Conservation (phyloP, 1,140 invertebrate species). For the Rhagoletis zephyria region DNA sequence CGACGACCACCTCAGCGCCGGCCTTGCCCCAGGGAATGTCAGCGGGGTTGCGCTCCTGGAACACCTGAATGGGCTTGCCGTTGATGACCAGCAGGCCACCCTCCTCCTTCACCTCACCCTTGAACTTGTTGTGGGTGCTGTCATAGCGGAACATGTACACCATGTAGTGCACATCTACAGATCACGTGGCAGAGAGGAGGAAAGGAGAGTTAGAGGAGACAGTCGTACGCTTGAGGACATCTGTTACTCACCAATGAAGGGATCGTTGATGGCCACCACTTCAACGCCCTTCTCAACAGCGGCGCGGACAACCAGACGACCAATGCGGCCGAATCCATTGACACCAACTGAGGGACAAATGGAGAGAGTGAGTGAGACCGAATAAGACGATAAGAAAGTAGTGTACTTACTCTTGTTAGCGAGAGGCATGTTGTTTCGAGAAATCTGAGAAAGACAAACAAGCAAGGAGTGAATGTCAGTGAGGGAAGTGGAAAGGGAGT, state of each 20-base stretch:
- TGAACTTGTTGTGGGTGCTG: constrained; percentile 91
- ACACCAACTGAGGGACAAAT: constrained; percentile 92
- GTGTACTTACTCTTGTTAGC: no score
- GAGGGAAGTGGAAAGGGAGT: no score
- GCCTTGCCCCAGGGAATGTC: constrained; percentile 90
- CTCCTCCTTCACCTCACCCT: constrained; percentile 86
- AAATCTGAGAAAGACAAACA: no score
- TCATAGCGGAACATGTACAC: constrained; percentile 99
- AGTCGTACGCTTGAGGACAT: no score
- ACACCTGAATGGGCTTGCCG: constrained; percentile 88
- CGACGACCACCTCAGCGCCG: constrained; percentile 94
- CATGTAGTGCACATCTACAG: constrained; percentile 95
- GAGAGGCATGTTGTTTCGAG: no score
- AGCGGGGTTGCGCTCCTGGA: constrained; percentile 88
- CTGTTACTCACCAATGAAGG: no score
- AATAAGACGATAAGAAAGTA: no score
- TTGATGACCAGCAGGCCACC: constrained; percentile 88
- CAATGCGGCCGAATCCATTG: constrained; percentile 97
- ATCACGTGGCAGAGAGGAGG: no score
- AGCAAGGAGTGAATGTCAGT: no score
- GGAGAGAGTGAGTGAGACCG: no score
- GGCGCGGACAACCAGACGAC: constrained; percentile 91
- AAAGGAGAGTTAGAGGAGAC: no score
- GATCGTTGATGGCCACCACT: constrained; percentile 95
- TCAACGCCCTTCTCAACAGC: constrained; percentile 84